Conservation (phyloP, 1,140 invertebrate species). For the Archivesica marissinica region DNA sequence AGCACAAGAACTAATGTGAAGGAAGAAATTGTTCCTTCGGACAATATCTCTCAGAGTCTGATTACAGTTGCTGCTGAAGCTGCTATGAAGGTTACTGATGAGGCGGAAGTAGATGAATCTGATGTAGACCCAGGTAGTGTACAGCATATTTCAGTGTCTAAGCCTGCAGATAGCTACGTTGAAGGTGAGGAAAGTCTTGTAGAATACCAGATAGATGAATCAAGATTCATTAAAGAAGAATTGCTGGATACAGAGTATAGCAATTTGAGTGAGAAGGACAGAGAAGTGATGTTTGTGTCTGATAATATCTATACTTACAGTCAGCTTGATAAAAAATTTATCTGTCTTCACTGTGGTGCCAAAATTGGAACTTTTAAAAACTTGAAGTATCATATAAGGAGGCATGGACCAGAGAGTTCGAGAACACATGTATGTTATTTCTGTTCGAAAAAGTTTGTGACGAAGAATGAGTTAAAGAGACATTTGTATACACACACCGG, state of each 20-base stretch:
- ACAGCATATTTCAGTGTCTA: background rate
- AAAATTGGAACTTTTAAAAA: conserved; percentile 30
- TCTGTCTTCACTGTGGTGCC: conserved; percentile 28
- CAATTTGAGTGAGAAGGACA: background rate
- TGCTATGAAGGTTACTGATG: background rate
- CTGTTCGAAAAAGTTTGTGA: conserved; percentile 68
- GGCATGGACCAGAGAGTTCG: conserved; percentile 17
- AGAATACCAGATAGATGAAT: conserved; percentile 28
- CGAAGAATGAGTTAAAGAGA: conserved; percentile 60
- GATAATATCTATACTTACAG: conserved; percentile 38
- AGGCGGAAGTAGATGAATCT: background rate
- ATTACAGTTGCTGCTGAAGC: background rate
- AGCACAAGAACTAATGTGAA: background rate
- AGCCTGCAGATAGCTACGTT: background rate
- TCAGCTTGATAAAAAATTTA: conserved; percentile 16
- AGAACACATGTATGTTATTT: conserved; percentile 55
- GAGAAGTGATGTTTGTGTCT: conserved; percentile 2
- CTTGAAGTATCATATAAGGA: conserved; percentile 39
- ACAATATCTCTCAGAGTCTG: background rate
- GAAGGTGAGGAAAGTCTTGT: conserved; percentile 15
- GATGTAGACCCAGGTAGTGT: background rate
- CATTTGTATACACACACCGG: conserved; percentile 71
- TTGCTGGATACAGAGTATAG: conserved; percentile 16
- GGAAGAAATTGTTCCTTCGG: background rate
- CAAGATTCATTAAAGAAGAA: conserved; percentile 45